Evolutionary conservation across 2,797 vertebrate genomes (phyloP).

Genomic region (Rhabdophis nuchalis): DNA sequence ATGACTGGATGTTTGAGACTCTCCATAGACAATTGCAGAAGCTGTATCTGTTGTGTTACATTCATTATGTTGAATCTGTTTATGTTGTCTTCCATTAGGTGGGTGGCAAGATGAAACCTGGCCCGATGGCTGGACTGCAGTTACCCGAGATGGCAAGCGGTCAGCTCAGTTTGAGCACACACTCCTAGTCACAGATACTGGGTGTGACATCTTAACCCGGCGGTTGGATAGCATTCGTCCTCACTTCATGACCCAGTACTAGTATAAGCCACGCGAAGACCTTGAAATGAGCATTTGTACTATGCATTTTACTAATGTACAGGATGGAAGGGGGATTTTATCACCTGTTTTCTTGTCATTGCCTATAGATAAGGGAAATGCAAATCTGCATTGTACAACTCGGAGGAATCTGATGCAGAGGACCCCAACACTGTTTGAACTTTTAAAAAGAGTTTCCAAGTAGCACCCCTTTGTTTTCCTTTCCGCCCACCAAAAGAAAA

Average conservation of each 20-base stretch:
- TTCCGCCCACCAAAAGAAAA: background rate
- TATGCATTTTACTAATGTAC: slow-evolving; percentile 67
- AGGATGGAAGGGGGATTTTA: slow-evolving; percentile 60
- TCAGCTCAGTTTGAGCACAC: slow-evolving; percentile 99
- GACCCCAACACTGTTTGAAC: slow-evolving; percentile 38
- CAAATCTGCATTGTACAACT: slow-evolving; percentile 38
- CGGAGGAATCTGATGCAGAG: slow-evolving; percentile 50
- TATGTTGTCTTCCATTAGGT: slow-evolving; percentile 67
- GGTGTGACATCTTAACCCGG: slow-evolving; percentile 93
- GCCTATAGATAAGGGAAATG: slow-evolving; percentile 57
- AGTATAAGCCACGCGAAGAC: slow-evolving; percentile 55
- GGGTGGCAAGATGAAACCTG: slow-evolving; percentile 99
- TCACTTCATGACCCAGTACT: slow-evolving; percentile 89
- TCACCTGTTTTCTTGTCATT: slow-evolving; percentile 64
- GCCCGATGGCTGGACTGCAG: slow-evolving; percentile 97
- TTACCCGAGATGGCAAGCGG: slow-evolving; percentile 93
- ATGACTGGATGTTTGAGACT: background rate
- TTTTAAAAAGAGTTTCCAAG: slow-evolving; percentile 41
- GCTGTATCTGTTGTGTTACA: background rate
- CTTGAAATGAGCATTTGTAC: slow-evolving; percentile 49
- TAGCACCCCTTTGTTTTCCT: background rate
- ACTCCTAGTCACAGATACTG: slow-evolving; percentile 91
- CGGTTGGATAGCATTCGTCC: slow-evolving; percentile 83
- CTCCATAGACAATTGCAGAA: background rate
- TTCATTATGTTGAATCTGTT: background rate